These are phyloP conservation scores for Crotalus viridis DNA, from an alignment of 2,113 vertebrate species.

Conservation along the genomic window DNA sequence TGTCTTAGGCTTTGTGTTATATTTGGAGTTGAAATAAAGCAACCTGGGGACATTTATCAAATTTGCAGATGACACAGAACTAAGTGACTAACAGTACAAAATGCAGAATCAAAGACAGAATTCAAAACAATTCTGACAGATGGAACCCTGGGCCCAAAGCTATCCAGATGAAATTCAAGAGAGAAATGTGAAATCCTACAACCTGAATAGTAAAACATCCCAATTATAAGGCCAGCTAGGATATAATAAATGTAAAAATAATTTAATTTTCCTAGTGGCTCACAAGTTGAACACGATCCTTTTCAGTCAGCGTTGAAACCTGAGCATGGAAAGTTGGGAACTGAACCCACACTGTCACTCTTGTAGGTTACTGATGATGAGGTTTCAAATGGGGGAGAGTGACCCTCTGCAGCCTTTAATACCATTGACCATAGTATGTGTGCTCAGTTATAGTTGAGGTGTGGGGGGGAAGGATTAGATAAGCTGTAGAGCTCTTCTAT, in stretches of 20 bases:
- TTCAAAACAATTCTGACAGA: not conserved
- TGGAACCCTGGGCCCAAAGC: not conserved
- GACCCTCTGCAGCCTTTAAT: not conserved
- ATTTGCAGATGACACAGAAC: not conserved
- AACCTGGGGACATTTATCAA: not conserved
- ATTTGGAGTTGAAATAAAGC: not conserved
- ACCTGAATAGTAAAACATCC: not conserved
- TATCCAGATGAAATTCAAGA: no score
- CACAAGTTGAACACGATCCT: not conserved
- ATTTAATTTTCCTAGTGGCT: not conserved
- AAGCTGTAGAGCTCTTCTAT: not conserved
- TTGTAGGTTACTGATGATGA: not conserved
- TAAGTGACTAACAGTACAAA: not conserved
- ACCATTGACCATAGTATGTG: not conserved
- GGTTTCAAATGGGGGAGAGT: not conserved
- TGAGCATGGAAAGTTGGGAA: not conserved
- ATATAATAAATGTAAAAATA: not conserved
- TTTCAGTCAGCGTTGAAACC: not conserved
- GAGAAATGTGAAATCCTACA: not conserved
- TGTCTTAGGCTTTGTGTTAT: not conserved
- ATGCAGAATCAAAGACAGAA: not conserved
- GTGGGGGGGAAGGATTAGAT: not conserved
- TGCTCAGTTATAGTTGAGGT: not conserved
- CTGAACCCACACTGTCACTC: not conserved
- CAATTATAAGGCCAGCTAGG: not conserved